phyloP scores from a whole-genome alignment of 2,888 invertebrate genomes.

The Periphyllus acericola region DNA sequence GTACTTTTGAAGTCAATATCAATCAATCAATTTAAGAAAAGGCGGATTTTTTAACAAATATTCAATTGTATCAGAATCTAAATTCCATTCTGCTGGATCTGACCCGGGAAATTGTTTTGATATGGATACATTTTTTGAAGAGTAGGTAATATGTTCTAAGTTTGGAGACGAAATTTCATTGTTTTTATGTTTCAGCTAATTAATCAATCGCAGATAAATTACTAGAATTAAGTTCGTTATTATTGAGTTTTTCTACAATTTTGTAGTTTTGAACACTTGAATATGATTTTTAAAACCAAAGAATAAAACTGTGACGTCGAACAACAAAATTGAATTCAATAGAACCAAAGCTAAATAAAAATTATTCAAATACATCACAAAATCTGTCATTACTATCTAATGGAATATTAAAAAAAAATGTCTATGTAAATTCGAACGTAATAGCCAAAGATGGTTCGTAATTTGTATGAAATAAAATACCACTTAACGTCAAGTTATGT shows the following conservation, averaged over 20 bases:
- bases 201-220: conserved; percentile 1
- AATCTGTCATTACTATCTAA: background rate
- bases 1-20: conserved; percentile 13
- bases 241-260: conserved; percentile 3
- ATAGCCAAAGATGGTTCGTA: background rate
- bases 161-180: conserved; percentile 16
- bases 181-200: conserved; percentile 7
- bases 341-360: background rate
- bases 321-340: background rate
- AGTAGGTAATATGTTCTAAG: conserved; percentile 3
- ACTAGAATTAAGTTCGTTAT: conserved; percentile 18
- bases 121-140: conserved; percentile 4
- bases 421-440: background rate
- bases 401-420: background rate
- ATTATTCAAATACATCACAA: conserved; percentile 1
- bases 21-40: background rate
- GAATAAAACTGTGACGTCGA: background rate
- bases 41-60: conserved; percentile 3
- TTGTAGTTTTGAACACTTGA: conserved; percentile 19
- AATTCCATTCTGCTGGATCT: conserved; percentile 28
- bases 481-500: conserved; percentile 10
- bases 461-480: background rate
- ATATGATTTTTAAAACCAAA: no score
- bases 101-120: conserved; percentile 10
- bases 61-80: conserved; percentile 22